These are phyloP conservation scores for Micromesistius poutassou DNA, from an alignment of 2,797 vertebrate species.

Conservation along the genomic window DNA sequence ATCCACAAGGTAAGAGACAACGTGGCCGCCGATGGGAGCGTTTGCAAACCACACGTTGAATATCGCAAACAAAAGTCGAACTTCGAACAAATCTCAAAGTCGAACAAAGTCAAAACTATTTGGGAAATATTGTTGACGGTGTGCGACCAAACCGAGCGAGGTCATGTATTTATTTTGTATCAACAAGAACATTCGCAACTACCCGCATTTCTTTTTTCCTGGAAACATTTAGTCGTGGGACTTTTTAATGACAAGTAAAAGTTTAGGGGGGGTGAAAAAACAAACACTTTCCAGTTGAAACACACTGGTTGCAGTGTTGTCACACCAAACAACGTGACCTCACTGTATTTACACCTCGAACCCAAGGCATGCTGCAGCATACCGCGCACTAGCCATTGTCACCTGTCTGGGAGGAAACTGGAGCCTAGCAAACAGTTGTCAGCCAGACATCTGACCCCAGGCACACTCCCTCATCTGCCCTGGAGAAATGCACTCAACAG, in stretches of 20 bases:
- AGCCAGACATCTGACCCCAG: conserved; percentile 34
- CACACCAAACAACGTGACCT: neutral
- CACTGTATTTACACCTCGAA: conserved; percentile 6
- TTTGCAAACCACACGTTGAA: neutral
- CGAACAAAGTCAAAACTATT: neutral
- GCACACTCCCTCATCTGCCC: conserved; percentile 56
- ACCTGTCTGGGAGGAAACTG: conserved; percentile 61
- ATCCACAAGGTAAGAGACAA: conserved; percentile 87
- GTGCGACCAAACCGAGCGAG: neutral
- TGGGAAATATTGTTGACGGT: neutral
- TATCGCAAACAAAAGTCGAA: no score
- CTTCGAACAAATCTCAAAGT: no score
- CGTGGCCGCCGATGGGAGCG: neutral
- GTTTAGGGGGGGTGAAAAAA: neutral
- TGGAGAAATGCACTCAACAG: conserved; percentile 60
- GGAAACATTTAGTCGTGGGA: neutral
- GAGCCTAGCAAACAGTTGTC: conserved; percentile 58
- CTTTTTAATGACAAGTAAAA: neutral
- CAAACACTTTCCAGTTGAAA: neutral
- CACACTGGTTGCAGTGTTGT: conserved; percentile 1
- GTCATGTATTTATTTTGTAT: neutral
- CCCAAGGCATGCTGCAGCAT: conserved; percentile 5
- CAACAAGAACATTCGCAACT: neutral
- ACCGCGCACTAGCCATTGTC: conserved; percentile 25
- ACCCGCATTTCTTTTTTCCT: neutral